Evolutionary conservation across 2,888 invertebrate genomes (phyloP).

Genomic region (Cacoxenus indagator): DNA sequence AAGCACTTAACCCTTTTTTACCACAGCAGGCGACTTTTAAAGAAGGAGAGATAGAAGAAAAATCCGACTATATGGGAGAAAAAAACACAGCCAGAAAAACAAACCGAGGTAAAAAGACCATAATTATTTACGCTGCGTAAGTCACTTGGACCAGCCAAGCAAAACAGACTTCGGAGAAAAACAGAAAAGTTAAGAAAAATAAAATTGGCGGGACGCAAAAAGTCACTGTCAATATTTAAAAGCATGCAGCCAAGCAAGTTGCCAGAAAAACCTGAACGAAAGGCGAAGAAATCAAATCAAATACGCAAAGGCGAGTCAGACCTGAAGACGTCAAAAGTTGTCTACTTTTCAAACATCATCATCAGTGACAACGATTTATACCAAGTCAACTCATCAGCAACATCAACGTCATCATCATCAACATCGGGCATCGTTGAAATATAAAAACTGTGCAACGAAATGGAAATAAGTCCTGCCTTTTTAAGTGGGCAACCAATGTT

Average conservation of each 20-base stretch:
- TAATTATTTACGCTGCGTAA: slow-evolving; percentile 62
- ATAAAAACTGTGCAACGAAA: slow-evolving; percentile 63
- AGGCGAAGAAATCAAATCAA: slow-evolving; percentile 23
- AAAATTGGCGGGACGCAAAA: slow-evolving; percentile 33
- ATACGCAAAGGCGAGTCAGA: neutral
- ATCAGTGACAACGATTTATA: neutral
- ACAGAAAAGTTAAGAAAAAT: slow-evolving; percentile 1
- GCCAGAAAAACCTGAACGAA: slow-evolving; percentile 25
- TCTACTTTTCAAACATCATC: neutral
- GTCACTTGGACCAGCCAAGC: slow-evolving; percentile 37
- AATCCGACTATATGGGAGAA: neutral
- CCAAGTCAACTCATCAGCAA: neutral
- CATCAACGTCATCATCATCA: neutral
- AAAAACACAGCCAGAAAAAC: neutral
- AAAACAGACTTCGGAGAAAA: slow-evolving; percentile 23
- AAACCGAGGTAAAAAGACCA: slow-evolving; percentile 45
- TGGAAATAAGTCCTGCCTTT: slow-evolving; percentile 61
- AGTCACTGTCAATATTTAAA: slow-evolving; percentile 62
- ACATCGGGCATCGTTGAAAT: slow-evolving; percentile 44
- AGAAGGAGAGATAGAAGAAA: neutral
- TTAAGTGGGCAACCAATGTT: slow-evolving; percentile 41
- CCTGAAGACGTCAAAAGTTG: neutral
- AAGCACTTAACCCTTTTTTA: slow-evolving; percentile 58
- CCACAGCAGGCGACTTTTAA: slow-evolving; percentile 13
- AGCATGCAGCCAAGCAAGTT: slow-evolving; percentile 26